Evolutionary conservation across 2,797 vertebrate species (phyloP).

Genomic region (Tadarida brasiliensis): DNA sequence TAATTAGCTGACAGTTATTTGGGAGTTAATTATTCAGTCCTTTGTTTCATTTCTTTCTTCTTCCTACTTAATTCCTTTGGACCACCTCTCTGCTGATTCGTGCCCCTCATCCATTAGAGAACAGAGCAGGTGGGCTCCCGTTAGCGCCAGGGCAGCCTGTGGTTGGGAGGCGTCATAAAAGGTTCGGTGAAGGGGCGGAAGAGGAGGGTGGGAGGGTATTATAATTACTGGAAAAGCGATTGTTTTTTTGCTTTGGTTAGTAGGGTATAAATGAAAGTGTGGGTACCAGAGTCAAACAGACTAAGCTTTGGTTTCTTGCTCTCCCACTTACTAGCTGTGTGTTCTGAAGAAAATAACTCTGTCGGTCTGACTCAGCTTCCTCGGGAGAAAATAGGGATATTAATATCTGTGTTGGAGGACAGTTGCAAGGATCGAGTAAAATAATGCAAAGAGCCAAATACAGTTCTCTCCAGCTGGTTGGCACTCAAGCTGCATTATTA

Average conservation of each 20-base stretch:
- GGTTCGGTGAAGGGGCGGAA: background rate
- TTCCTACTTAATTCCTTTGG: constrained; percentile 37
- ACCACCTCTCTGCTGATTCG: background rate
- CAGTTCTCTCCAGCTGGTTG: background rate
- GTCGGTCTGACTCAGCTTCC: constrained; percentile 45
- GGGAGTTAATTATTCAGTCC: constrained; percentile 45
- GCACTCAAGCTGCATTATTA: background rate
- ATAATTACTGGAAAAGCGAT: background rate
- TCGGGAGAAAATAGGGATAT: background rate
- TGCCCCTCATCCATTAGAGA: background rate
- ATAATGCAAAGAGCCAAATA: background rate
- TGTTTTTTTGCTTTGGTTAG: constrained; percentile 8
- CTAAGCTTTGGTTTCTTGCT: background rate
- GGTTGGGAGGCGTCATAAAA: background rate
- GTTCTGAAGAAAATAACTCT: background rate
- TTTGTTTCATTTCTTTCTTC: constrained; percentile 35
- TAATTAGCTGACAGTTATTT: constrained; percentile 33
- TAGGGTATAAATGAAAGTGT: background rate
- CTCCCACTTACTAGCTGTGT: background rate
- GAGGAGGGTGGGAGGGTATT: background rate
- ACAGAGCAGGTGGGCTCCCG: background rate
- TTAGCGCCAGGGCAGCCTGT: background rate
- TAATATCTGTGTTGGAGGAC: background rate
- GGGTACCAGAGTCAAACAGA: background rate
- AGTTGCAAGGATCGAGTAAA: background rate